Base-by-base conservation (phyloP, 2,113 vertebrate genomes). In the Tiliqua scincoides region DNA sequence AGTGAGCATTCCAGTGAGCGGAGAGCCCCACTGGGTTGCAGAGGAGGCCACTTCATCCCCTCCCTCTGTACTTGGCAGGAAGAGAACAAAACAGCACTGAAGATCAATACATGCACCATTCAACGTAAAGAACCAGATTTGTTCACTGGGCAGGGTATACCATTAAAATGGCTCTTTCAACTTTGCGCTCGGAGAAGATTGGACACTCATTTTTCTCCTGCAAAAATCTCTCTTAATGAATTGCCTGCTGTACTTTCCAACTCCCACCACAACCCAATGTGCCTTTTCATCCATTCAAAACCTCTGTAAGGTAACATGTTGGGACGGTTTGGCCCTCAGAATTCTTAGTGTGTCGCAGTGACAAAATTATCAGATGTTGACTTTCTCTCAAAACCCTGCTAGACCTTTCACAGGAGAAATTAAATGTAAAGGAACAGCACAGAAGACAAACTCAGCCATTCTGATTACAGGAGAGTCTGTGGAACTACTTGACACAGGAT, bases 1-100 rank as follows among this genome's bases (percentile, higher is more conserved):
- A 72, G 83, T 75, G 54, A 21, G 62, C 0, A 0, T 75, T 3
- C 61, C 79, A 0, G 11, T 12, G 2, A 12, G 1, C 9, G 14
- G 82, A 27, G 79, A 88, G 82, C 71, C 87, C 83, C 75, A 10
- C 71, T 15, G 91, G 0, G 76, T 67, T 84, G 3, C 35, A 85
- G 76, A 79, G 79, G 84, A 62, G 79, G 73, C 79, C 90, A 1
- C 23, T 9, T 0, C 37, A 68, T 73, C 77, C 89, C 10, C 0
- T 1, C 85, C 61, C 83, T 0, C 0, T 0, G 25, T 27, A 57
- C 37, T 0, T 0, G 0, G 35, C n/a, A 1, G 81, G 43, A 70
- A 82, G 87, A 57, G 81, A 88, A 85, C 74, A 37, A 74, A 85
- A 1, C 88, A 68, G 68, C 1, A 0, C 0, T 1, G 37, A 76